phyloP scores from a whole-genome alignment of 2,113 vertebrate genomes.

The Bos javanicus region DNA sequence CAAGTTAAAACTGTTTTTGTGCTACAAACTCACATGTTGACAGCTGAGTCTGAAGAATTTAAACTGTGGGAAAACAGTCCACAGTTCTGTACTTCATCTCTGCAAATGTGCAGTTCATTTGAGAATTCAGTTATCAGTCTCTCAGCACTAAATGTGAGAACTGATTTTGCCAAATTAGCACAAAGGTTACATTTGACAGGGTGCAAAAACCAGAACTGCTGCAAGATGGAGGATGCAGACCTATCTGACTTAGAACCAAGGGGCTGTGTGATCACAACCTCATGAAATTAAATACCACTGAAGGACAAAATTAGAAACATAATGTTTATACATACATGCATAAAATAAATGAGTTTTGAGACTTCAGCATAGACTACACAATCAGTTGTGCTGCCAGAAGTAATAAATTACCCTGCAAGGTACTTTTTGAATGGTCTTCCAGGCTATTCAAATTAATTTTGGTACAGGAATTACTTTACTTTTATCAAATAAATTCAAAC shows the following conservation, averaged over 20 bases:
- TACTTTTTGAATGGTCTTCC: neutral
- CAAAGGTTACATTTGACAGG: constrained; percentile 71
- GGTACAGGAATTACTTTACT: neutral
- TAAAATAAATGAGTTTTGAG: neutral
- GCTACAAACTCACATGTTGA: constrained; percentile 60
- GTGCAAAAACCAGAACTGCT: constrained; percentile 69
- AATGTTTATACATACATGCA: constrained; percentile 35
- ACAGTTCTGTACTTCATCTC: constrained; percentile 64
- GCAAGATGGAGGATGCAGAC: neutral
- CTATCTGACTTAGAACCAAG: neutral
- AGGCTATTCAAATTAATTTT: neutral
- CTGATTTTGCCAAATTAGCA: constrained; percentile 78
- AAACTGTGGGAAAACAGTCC: constrained; percentile 76
- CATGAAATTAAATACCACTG: constrained; percentile 34
- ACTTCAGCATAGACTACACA: neutral
- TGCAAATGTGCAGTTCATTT: constrained; percentile 70
- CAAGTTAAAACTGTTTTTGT: constrained; percentile 75
- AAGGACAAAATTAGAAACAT: constrained; percentile 38
- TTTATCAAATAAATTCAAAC: neutral
- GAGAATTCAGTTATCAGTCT: constrained; percentile 76
- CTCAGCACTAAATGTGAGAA: constrained; percentile 79
- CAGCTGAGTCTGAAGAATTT: constrained; percentile 78
- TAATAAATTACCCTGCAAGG: neutral
- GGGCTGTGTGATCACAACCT: neutral
- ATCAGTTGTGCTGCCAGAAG: neutral